Conservation (phyloP, 1,140 invertebrate genomes). For the Nymphalis io region DNA sequence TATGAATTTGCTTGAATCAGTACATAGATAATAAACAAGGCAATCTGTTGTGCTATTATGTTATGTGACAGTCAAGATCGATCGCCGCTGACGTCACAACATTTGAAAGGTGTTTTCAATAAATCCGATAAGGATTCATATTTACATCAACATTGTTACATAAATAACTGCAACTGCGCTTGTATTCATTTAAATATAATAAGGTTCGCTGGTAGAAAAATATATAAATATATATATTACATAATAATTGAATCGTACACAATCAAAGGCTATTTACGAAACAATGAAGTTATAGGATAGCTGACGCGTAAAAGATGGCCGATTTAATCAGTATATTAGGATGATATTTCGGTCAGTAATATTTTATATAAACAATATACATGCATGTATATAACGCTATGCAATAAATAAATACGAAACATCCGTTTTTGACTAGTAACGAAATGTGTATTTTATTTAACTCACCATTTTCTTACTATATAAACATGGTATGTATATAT, state of each 20-base stretch:
- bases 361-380: too few species aligned
- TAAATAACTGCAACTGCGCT: background rate
- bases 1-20: background rate
- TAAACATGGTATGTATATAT: too few species aligned
- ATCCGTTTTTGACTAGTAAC: background rate
- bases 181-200: background rate
- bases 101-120: constrained; percentile 1
- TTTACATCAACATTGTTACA: constrained; percentile 13
- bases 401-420: background rate
- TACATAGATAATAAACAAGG: constrained; percentile 8
- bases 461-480: too few species aligned
- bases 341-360: too few species aligned
- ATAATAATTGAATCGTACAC: too few species aligned
- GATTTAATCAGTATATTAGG: too few species aligned
- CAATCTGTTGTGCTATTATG: background rate
- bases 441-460: too few species aligned
- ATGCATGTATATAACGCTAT: background rate
- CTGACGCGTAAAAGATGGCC: too few species aligned
- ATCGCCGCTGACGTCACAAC: constrained; percentile 18
- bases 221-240: too few species aligned
- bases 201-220: background rate
- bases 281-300: too few species aligned
- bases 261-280: too few species aligned
- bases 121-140: constrained; percentile 12
- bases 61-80: constrained; percentile 17